Base-by-base conservation (phyloP, 2,888 invertebrate species). In the Stenotaenia linearis region DNA sequence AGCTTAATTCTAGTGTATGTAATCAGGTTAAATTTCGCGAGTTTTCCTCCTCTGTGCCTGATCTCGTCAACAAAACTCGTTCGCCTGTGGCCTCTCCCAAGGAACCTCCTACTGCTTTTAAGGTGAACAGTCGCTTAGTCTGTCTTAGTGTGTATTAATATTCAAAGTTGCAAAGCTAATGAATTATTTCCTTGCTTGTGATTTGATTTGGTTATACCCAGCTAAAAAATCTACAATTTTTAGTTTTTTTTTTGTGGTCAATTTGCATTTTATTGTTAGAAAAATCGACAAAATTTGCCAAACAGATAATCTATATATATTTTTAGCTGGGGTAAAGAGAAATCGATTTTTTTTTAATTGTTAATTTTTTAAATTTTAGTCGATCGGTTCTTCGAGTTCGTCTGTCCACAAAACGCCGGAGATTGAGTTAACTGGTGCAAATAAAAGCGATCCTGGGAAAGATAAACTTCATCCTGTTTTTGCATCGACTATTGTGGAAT, bases 1-100 rank as follows among this genome's bases (percentile, higher is more conserved):
- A 45, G 45, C 45, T 18, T 15, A 45, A 45, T 45, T 5, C 15
- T 45, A n/a, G 45, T 45, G 18, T 45, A 45, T 32, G 35, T 75
- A 75, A 37, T 32, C 30, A 32, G 32, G 75, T 75, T 10, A 75
- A 37, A 45, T 75, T 81, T 18, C 81, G 81, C 81, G 82, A 83
- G 80, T 80, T 82, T 76, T 83, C 83, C 3, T 81, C 83, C 28
- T 83, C 83, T 30, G 82, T 83, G 56, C 83, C 83, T 37, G 82
- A 83, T 81, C 80, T 83, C 9, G 56, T 80, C 7, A 61, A 77
- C 18, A 82, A 82, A 80, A 74, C 80, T 76, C 80, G 80, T 23
- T 82, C 82, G 15, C 80, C 82, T 30, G 61, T 77, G 21, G 78
- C 81, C 45, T 74, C 80, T 21, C 77, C 80, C n/a, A 81, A 80